These are phyloP conservation scores for Criorhina ranunculi DNA, from an alignment of 2,888 invertebrate genomes.

Conservation along the genomic window DNA sequence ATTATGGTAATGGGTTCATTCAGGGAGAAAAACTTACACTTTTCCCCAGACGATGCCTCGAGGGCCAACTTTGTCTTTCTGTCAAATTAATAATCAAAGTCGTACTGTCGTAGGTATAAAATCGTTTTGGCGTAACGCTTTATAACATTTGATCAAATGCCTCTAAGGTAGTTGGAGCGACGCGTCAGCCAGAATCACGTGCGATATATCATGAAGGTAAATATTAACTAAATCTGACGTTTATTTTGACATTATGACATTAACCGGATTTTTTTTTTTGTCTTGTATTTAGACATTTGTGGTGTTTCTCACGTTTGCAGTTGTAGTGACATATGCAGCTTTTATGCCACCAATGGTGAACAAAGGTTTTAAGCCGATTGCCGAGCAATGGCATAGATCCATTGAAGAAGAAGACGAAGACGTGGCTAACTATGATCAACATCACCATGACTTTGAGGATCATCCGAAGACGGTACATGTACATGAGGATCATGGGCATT, in stretches of 20 bases:
- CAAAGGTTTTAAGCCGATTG: slow-evolving; percentile 27
- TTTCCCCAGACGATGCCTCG: slow-evolving; percentile 23
- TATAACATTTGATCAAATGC: slow-evolving; percentile 61
- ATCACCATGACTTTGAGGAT: slow-evolving; percentile 36
- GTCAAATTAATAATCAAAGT: slow-evolving; percentile 27
- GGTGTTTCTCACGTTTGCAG: slow-evolving; percentile 8
- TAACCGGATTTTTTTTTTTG: background rate
- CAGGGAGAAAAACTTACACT: slow-evolving; percentile 53
- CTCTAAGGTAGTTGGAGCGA: slow-evolving; percentile 34
- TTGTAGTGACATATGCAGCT: background rate
- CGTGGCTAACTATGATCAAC: slow-evolving; percentile 14
- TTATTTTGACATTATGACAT: background rate
- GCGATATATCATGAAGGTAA: slow-evolving; percentile 56
- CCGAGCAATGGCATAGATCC: slow-evolving; percentile 53
- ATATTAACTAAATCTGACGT: background rate
- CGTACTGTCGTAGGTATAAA: slow-evolving; percentile 55
- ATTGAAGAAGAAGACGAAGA: slow-evolving; percentile 38
- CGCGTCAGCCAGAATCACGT: background rate
- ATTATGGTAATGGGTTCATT: slow-evolving; percentile 35
- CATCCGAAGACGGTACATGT: slow-evolving; percentile 34
- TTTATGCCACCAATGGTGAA: slow-evolving; percentile 38
- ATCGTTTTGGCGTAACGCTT: slow-evolving; percentile 39
- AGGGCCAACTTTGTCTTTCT: slow-evolving; percentile 16
- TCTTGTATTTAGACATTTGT: slow-evolving; percentile 23
- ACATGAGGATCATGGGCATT: slow-evolving; percentile 47